A percentile compares a stretch with the other conserved stretches of the same genome.
phyloP scores from a whole-genome alignment of 2,888 invertebrate species.

The Lasius fuliginosus region DNA sequence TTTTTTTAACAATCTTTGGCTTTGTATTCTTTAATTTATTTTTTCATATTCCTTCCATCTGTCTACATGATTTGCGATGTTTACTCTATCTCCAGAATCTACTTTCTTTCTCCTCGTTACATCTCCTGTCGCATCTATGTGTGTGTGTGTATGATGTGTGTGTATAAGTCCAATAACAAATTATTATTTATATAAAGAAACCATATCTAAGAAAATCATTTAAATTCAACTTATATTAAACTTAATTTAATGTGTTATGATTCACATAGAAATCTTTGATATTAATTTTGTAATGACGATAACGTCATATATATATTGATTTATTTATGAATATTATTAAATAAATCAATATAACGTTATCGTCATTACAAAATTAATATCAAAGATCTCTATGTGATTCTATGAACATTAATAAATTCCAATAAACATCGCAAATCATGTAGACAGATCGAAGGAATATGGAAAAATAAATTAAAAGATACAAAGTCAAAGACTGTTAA shows the following conservation, averaged over 20 bases:
- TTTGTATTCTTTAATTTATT: not conserved
- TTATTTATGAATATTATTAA: not conserved
- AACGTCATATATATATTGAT: not conserved
- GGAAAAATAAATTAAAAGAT: no score
- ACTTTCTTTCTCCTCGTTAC: not conserved
- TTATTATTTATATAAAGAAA: not conserved
- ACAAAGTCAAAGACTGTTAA: no score
- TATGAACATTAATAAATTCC: no score
- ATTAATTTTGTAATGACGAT: not conserved
- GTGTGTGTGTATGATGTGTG: not conserved
- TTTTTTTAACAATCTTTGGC: not conserved
- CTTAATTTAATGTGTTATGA: not conserved
- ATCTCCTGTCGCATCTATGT: not conserved
- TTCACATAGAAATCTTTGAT: not conserved
- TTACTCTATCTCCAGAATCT: not conserved
- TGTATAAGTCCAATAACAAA: not conserved
- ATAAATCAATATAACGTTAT: not conserved
- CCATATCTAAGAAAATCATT: not conserved
- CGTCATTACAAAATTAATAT: no score
- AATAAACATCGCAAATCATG: no score
- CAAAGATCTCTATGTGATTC: no score
- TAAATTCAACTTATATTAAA: not conserved
- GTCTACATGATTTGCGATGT: not conserved
- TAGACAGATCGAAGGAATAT: no score
- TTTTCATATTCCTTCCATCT: not conserved